Conservation (phyloP, 2,797 vertebrate genomes). For the Hipposideros larvatus region DNA sequence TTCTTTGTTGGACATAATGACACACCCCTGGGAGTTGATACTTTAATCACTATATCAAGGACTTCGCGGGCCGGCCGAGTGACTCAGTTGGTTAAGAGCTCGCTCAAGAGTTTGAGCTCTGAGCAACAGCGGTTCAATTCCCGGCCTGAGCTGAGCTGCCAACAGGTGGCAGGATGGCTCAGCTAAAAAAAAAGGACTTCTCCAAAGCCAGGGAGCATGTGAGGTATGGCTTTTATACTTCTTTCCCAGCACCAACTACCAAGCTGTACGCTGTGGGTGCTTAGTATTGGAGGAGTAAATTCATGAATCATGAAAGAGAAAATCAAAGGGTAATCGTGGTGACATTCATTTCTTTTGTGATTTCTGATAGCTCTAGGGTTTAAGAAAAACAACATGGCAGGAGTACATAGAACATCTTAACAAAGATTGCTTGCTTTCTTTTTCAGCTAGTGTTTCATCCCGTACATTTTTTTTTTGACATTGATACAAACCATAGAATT, state of each 20-base stretch:
- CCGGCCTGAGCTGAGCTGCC: no score
- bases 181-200: no score
- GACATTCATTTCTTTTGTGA: not conserved
- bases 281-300: not conserved
- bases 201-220: not conserved
- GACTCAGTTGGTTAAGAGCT: no score
- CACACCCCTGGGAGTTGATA: not conserved
- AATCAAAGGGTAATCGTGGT: not conserved
- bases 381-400: not conserved
- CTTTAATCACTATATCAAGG: not conserved
- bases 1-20: slow-evolving; percentile 39
- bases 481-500: no score
- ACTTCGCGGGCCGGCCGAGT: no score
- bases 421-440: not conserved
- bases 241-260: not conserved
- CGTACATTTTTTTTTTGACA: not conserved
- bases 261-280: not conserved
- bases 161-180: no score
- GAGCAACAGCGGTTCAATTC: no score
- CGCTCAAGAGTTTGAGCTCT: no score
- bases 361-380: not conserved
- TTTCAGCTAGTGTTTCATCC: not conserved
- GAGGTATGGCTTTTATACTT: not conserved
- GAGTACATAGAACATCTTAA: not conserved
- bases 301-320: not conserved